Base-by-base conservation (phyloP, 2,113 vertebrate genomes). In the Tricholaema leucomelas region DNA sequence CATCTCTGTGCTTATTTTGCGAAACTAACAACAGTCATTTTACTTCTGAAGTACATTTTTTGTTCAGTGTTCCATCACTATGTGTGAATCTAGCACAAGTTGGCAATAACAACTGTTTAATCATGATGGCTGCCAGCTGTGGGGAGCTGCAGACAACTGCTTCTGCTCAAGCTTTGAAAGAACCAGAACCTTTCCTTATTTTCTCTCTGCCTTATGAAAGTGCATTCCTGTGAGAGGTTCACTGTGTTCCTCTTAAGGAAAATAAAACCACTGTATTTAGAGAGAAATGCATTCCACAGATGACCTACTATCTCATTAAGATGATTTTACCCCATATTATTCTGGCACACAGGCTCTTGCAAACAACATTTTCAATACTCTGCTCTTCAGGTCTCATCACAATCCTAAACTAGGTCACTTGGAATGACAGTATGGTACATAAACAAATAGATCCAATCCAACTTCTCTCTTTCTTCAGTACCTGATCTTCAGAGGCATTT, bases 371-470 rank as follows among this genome's bases (percentile, higher is more conserved):
- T 90, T 90, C 88, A 94, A 87, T 92, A 92, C 61, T 76, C 69
- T 52, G 42, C 69, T 95, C 85, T 94, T 96, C 94, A 92, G 73
- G 88, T 88, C 65, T 90, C 94, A 91, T 92, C 72, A 84, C 42
- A 71, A 27, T 90, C 80, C 48, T 81, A 80, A 95, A 94, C 75
- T 58, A 92, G 93, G 93, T 94, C 93, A 95, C 86, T 73, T 91
- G 93, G 80, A 96, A 90, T 59, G 70, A 78, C 1, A 3, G 16
- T 63, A 48, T 5, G 15, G 52, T 42, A 92, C 35, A 67, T 30
- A 70, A 90, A 87, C 52, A 91, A 91, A 65, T 10, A 88, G 36
- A 87, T 52, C 33, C 35, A 12, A 81, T 64, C 58, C 44, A 89
- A 28, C 27, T 80, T 77, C 60, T 67, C 30, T 31, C 6, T 60